A percentile compares a stretch with the other conserved stretches of the same genome.
phyloP scores from a whole-genome alignment of 2,888 invertebrate species.

The Coleophora deauratella region DNA sequence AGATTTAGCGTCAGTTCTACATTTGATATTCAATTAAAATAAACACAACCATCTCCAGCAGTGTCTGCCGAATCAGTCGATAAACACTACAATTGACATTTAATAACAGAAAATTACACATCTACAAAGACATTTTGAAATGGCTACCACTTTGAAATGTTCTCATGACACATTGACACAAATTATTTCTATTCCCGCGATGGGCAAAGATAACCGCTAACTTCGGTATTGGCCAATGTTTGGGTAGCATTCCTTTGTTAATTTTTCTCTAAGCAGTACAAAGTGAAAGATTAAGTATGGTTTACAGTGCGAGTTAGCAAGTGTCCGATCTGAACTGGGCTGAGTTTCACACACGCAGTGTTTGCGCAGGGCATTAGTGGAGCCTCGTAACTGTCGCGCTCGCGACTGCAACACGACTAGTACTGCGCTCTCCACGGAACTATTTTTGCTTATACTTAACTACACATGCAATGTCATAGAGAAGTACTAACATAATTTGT shows the following conservation, averaged over 20 bases:
- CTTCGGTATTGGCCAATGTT: conserved; percentile 39
- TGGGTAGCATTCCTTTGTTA: conserved; percentile 53
- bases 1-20: conserved; percentile 18
- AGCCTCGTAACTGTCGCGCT: conserved; percentile 48
- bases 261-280: conserved; percentile 58
- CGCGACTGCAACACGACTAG: conserved; percentile 11
- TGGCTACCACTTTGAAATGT: conserved; percentile 3
- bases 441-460: too few species aligned
- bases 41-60: too few species aligned
- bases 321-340: conserved; percentile 52
- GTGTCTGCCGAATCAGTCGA: conserved; percentile 1
- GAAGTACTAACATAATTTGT: too few species aligned
- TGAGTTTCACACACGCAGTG: conserved; percentile 60
- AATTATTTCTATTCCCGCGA: conserved; percentile 34
- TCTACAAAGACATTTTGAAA: conserved; percentile 3
- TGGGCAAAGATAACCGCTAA: conserved; percentile 41
- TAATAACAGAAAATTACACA: conserved; percentile 1
- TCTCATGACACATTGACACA: conserved; percentile 36
- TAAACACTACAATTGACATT: conserved; percentile 4
- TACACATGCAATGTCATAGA: too few species aligned
- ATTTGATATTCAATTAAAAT: conserved; percentile 9
- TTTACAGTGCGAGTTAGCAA: conserved; percentile 53
- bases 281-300: conserved; percentile 64
- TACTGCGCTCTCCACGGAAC: background rate
- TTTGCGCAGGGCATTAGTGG: conserved; percentile 51